phyloP scores from a whole-genome alignment of 1,140 invertebrate species.

The Tyrophagus putrescentiae region DNA sequence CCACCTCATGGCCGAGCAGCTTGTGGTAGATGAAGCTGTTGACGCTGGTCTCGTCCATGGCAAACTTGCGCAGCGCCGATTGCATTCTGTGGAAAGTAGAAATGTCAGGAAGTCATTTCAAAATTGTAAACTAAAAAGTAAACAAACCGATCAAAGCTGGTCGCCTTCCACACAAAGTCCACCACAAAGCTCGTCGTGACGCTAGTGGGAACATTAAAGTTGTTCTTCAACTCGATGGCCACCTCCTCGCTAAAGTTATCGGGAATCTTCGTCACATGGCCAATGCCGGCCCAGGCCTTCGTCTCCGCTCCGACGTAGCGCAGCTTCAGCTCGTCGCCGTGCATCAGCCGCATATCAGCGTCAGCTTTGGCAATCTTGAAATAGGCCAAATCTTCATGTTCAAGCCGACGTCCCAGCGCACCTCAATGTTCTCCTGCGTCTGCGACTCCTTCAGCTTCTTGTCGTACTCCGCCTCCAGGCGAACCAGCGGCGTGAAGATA shows the following conservation, averaged over 20 bases:
- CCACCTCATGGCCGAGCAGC: conserved; percentile 86
- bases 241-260: conserved; percentile 98
- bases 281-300: conserved; percentile 84
- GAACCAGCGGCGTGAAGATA: conserved; percentile 91
- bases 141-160: conserved; percentile 79
- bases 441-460: conserved; percentile 94
- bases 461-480: conserved; percentile 96
- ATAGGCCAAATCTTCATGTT: conserved; percentile 95
- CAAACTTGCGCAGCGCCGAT: conserved; percentile 80
- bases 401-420: conserved; percentile 92
- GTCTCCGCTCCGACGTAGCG: conserved; percentile 74
- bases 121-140: conserved; percentile 14
- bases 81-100: conserved; percentile 61
- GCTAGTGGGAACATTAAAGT: conserved; percentile 71
- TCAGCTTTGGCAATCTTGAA: conserved; percentile 95
- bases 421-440: conserved; percentile 94
- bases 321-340: conserved; percentile 88
- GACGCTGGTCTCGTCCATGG: conserved; percentile 86
- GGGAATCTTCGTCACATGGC: conserved; percentile 93
- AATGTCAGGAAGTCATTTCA: not conserved
- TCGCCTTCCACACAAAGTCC: conserved; percentile 99
- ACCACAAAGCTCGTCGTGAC: conserved; percentile 91
- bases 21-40: conserved; percentile 96
- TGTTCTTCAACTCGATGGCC: conserved; percentile 85
- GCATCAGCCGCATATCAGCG: conserved; percentile 83